Evolutionary conservation across 2,797 vertebrate genomes (phyloP).

Genomic region (Lepus oiostolus): DNA sequence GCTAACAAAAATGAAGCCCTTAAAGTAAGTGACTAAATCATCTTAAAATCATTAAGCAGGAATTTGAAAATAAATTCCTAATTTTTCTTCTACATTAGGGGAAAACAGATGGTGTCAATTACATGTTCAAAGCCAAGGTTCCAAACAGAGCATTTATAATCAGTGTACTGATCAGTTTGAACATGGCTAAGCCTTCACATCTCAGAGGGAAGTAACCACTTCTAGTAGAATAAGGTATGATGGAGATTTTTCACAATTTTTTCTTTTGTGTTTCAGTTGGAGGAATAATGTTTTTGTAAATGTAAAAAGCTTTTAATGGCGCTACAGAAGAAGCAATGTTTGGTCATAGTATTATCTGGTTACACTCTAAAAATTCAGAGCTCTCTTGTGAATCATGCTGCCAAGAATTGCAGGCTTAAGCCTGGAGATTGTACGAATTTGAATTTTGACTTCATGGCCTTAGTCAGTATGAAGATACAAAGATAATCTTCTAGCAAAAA

Average conservation of each 20-base stretch:
- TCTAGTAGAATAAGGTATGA: conserved; percentile 26
- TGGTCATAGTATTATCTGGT: conserved; percentile 67
- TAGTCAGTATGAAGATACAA: background rate
- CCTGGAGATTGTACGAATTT: background rate
- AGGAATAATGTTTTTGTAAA: conserved; percentile 65
- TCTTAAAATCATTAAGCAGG: background rate
- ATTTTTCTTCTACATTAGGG: conserved; percentile 26
- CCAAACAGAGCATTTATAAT: background rate
- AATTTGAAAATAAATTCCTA: background rate
- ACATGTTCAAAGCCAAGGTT: background rate
- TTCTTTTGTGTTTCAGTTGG: conserved; percentile 65
- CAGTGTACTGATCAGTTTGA: conserved; percentile 4
- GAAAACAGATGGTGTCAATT: conserved; percentile 35
- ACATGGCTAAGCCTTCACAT: background rate
- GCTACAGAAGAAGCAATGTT: conserved; percentile 62
- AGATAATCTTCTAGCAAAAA: conserved; percentile 37
- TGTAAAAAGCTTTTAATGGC: conserved; percentile 63
- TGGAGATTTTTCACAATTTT: conserved; percentile 24
- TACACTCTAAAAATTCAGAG: conserved; percentile 62
- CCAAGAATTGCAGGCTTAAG: conserved; percentile 25
- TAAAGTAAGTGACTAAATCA: background rate
- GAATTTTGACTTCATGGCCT: conserved; percentile 58
- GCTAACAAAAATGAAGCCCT: conserved; percentile 11
- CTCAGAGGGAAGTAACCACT: conserved; percentile 2
- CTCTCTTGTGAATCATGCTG: conserved; percentile 42